Evolutionary conservation across 2,797 vertebrate species (phyloP).

Genomic region (Sebastes paucispinis): DNA sequence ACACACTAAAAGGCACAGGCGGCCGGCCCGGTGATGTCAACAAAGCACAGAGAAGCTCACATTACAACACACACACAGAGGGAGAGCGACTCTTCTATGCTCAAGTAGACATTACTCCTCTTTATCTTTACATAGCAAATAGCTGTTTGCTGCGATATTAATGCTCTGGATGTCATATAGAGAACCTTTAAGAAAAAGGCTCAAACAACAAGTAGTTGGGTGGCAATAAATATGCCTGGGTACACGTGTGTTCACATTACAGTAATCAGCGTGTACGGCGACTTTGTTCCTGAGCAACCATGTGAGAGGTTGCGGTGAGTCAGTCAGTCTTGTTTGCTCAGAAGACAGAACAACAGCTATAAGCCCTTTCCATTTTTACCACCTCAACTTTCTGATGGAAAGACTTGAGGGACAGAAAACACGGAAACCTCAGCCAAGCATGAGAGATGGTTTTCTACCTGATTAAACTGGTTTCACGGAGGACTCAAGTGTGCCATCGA

Average conservation of each 20-base stretch:
- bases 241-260: not conserved
- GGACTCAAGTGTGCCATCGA: constrained; percentile 21
- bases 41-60: no score
- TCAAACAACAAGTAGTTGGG: not conserved
- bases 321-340: constrained; percentile 22
- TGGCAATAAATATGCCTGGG: not conserved
- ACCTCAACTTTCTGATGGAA: constrained; percentile 32
- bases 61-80: no score
- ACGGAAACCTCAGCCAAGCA: constrained; percentile 50
- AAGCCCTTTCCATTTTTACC: constrained; percentile 31
- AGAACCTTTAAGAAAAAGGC: no score
- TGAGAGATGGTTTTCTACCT: constrained; percentile 63
- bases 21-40: no score
- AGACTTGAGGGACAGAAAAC: constrained; percentile 47
- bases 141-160: no score
- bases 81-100: no score
- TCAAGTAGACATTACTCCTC: no score
- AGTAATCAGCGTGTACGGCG: not conserved
- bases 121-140: no score
- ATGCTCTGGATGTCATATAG: no score
- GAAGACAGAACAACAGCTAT: not conserved
- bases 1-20: no score
- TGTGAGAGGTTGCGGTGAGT: constrained; percentile 8
- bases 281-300: constrained; percentile 17
- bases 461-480: constrained; percentile 48